These are phyloP conservation scores for Drosophila villosipedis DNA, from an alignment of 2,888 invertebrate species.

Conservation along the genomic window DNA sequence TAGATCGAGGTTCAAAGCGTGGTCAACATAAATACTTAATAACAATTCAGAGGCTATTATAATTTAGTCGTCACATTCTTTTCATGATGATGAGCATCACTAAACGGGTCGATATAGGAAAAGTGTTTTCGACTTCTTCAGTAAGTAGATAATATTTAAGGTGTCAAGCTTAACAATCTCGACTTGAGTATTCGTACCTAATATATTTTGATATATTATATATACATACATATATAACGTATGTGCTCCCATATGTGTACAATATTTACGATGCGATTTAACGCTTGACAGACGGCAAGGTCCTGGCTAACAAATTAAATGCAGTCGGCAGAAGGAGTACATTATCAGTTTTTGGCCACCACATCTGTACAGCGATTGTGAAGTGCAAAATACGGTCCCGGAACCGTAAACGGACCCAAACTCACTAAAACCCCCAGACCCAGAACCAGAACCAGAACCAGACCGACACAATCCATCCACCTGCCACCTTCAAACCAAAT, in stretches of 20 bases:
- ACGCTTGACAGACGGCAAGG: conserved; percentile 50
- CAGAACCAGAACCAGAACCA: not conserved
- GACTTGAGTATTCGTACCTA: not conserved
- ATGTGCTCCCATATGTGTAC: not conserved
- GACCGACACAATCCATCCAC: not conserved
- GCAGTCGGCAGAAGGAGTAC: conserved; percentile 51
- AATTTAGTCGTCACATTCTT: too few relatives aligned
- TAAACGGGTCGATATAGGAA: too few relatives aligned
- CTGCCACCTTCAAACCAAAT: not conserved
- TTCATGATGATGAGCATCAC: too few relatives aligned
- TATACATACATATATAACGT: not conserved
- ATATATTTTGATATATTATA: not conserved
- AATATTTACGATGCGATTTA: conserved; percentile 27
- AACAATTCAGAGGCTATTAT: not conserved
- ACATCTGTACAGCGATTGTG: conserved; percentile 46
- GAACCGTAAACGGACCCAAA: conserved; percentile 1
- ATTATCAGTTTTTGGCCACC: conserved; percentile 65
- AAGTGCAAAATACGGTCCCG: conserved; percentile 44
- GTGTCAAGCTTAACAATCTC: not conserved
- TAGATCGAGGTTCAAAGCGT: not conserved
- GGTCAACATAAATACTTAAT: not conserved
- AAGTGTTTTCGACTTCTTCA: too few relatives aligned
- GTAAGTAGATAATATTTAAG: not conserved
- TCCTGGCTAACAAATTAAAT: conserved; percentile 61
- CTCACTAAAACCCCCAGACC: not conserved